Base-by-base conservation (phyloP, 92 coral and sea anemone species). In the Pocillopora meandrina region DNA sequence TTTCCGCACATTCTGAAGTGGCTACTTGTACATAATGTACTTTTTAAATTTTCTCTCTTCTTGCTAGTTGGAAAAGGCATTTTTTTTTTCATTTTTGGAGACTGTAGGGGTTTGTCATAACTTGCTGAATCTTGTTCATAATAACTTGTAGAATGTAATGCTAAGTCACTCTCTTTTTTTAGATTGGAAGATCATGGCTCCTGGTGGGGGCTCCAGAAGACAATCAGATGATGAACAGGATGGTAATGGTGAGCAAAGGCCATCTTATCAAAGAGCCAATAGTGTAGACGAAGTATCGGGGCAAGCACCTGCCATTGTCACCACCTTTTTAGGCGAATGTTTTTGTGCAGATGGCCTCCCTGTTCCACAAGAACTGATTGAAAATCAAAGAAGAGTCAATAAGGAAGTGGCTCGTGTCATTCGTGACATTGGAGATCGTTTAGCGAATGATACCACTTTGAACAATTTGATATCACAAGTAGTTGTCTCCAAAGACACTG, bases 221-320 rank as follows among this genome's bases (percentile, higher is more conserved):
- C 23, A 20, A 1, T 71, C 86, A 13, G 86, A 62, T 55, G 78
- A 82, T 14, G 70, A 58, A 42, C 52, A 42, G 26, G 84, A 69
- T 56, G 84, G 52, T 10, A 69, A 14, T 68, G 33, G 10, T 3
- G 85, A 89, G 58, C 66, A 75, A 47, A 86, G 98, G 34, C 95
- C 98, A 10, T 17, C 66, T 11, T 90, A 82, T 64, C 88, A 81
- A 11, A 86, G 95, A 42, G 87, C 90, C 11, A 84, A 67, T 36
- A 97, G 99, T 72, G 98, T 92, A 5, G 98, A 97, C 49, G 99
- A 97, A 75, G 98, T 97, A 20, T 84, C 95, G 1, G 95, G 91
- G 5, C 98, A 97, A 73, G 92, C 99, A 33, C 99, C 99, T 4
- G 98, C 95, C 12, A 90, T 97, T 58, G 99, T 97, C 34, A 82